Evolutionary conservation across 2,797 vertebrate species (phyloP), one percentile per base, ranked within the genome.

Genomic region (Sarcoramphus papa): DNA sequence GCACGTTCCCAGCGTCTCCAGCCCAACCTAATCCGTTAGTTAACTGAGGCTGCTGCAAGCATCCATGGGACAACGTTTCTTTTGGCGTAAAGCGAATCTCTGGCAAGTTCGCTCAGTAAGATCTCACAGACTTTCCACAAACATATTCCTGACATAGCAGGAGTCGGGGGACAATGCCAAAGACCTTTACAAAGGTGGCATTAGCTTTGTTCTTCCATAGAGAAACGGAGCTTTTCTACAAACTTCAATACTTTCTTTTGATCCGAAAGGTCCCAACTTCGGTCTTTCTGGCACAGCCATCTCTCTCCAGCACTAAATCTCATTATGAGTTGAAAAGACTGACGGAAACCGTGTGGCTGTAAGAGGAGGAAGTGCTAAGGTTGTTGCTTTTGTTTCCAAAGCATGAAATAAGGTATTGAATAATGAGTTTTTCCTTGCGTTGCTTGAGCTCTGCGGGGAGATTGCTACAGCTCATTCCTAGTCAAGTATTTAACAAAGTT

Each of bases 401-500:
- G 76, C 72, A 76, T 78, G 91, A 97, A 95, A 77, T 91, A 90
- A 85, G 53, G 73, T 92, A 84, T 83, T 94, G 93, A 96, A 97
- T 93, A 95, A 93, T 86, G 85, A 95, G 68, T 27, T 95, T 91
- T 88, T 11, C 48, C 87, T 88, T 50, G 31, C 40, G 20, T 81
- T 90, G 82, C 92, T 90, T 84, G 85, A 88, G 85, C 30, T 91
- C 35, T 91, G 68, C 48, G 87, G 69, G 89, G 69, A 86, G 92
- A 92, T 92, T 97, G 92, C 91, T 96, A 86, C 92, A 95, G 90
- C 79, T 78, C 65, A 88, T 92, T 95, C 53, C 87, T 72, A 68
- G 75, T 12, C 4, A 0, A 20, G 51, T 51, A 23, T 82, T 91
- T 78, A 80, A 92, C 91, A 92, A 68, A 72, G 43, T 91, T 80